These are phyloP conservation scores for Pseudomyrmex pallidus DNA, from an alignment of 1,140 invertebrate species.

Conservation along the genomic window DNA sequence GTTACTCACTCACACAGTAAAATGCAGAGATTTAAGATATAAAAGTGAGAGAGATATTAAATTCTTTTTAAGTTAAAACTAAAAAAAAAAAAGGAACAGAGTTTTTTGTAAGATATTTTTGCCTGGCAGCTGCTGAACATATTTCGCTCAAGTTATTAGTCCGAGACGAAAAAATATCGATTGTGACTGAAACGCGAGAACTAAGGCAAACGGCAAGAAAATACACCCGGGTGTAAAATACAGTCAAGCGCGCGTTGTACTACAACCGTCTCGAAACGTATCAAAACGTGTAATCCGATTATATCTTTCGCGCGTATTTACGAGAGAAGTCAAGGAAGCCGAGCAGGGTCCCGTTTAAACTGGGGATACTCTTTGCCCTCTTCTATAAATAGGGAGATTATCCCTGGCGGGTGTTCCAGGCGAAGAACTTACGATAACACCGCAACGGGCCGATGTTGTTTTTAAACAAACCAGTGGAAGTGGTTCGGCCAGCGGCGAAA, in stretches of 20 bases:
- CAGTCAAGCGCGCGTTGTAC: constrained; percentile 35
- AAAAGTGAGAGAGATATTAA: background rate
- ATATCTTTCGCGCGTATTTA: constrained; percentile 41
- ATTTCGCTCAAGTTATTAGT: background rate
- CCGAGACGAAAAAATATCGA: background rate
- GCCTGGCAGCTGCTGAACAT: background rate
- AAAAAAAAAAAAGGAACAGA: background rate
- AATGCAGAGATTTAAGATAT: background rate
- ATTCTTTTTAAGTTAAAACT: background rate
- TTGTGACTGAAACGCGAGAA: constrained; percentile 8
- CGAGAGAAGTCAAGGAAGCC: constrained; percentile 52
- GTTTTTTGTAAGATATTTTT: background rate
- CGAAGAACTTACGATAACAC: constrained; percentile 60
- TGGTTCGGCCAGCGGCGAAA: constrained; percentile 42
- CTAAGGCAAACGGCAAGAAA: constrained; percentile 35
- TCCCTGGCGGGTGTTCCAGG: constrained; percentile 15
- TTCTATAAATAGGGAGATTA: constrained; percentile 61
- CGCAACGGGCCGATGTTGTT: constrained; percentile 22
- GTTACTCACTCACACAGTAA: background rate
- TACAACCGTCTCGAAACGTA: constrained; percentile 45
- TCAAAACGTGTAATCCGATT: constrained; percentile 59
- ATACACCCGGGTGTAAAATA: constrained; percentile 27
- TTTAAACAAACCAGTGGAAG: constrained; percentile 52
- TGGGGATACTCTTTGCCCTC: constrained; percentile 42
- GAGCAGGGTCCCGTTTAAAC: constrained; percentile 41